These are phyloP conservation scores for Astreopora myriophthalma DNA, from an alignment of 64 coral and sea anemone species.

Conservation along the genomic window DNA sequence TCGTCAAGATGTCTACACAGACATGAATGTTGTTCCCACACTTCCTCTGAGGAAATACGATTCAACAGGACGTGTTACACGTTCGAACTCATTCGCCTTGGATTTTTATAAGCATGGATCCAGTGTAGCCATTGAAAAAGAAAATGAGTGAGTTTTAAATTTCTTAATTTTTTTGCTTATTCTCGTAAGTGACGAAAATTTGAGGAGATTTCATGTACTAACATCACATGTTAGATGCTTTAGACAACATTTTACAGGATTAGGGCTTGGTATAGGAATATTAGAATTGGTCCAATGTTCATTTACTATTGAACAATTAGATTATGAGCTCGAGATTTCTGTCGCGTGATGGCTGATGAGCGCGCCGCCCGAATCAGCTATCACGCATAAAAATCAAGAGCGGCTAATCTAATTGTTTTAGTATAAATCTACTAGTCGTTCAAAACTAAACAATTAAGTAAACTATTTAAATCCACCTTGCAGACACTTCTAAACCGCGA, in stretches of 20 bases:
- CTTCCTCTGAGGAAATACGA: constrained; percentile 19
- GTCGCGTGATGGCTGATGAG: no score
- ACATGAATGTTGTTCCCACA: constrained; percentile 51
- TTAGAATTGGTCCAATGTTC: no score
- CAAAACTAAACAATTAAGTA: no score
- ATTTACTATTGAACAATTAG: no score
- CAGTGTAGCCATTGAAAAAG: background rate
- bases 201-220: background rate
- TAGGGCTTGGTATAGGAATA: no score
- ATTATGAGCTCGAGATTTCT: no score
- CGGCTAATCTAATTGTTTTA: no score
- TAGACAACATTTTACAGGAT: background rate
- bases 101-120: constrained; percentile 81
- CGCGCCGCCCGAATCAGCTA: no score
- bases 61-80: background rate
- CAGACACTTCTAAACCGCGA: no score
- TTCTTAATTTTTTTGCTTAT: background rate
- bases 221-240: background rate
- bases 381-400: no score
- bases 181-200: background rate
- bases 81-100: constrained; percentile 60
- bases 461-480: no score
- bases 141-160: constrained; percentile 49
- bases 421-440: no score
- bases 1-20: constrained; percentile 72